Percentiles rank a stretch among this genome's conserved stretches.
Conservation (phyloP, 2,113 vertebrate species). For the Prochilodus magdalenae region DNA sequence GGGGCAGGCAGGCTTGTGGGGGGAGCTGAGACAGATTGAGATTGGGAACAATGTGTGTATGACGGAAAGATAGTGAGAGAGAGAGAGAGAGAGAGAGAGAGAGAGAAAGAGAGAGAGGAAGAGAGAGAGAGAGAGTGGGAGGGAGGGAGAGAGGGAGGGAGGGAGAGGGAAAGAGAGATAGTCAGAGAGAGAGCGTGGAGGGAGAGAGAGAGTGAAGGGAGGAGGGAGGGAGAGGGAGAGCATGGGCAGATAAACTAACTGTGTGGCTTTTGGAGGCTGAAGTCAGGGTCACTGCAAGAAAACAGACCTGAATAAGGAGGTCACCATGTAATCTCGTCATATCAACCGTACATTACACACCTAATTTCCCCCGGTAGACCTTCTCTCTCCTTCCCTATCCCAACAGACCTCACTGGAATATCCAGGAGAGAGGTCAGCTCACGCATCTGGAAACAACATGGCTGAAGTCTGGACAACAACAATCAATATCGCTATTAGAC, state of each 20-base stretch:
- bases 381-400: constrained; percentile 28
- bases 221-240: constrained; percentile 35
- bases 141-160: not conserved
- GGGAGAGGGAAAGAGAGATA: constrained; percentile 39
- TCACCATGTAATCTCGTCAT: constrained; percentile 75
- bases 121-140: too few species aligned
- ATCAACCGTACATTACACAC: constrained; percentile 75
- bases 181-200: constrained; percentile 1
- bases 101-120: constrained; percentile 10
- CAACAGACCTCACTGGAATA: constrained; percentile 33
- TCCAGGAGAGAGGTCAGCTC: constrained; percentile 37
- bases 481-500: constrained; percentile 45
- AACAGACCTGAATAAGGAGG: constrained; percentile 67
- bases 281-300: constrained; percentile 63
- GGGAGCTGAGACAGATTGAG: constrained; percentile 41
- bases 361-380: constrained; percentile 64
- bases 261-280: constrained; percentile 40
- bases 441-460: constrained; percentile 48
- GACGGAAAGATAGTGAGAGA: constrained; percentile 7
- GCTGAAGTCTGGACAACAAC: constrained; percentile 44
- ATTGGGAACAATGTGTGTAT: constrained; percentile 25
- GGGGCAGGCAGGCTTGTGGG: constrained; percentile 40
- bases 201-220: constrained; percentile 28
- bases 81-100: constrained; percentile 6
- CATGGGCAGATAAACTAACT: constrained; percentile 38